Evolutionary conservation across 2,797 vertebrate genomes (phyloP), one percentile per base, ranked within the genome.

Genomic region (Pelobates cultripes): DNA sequence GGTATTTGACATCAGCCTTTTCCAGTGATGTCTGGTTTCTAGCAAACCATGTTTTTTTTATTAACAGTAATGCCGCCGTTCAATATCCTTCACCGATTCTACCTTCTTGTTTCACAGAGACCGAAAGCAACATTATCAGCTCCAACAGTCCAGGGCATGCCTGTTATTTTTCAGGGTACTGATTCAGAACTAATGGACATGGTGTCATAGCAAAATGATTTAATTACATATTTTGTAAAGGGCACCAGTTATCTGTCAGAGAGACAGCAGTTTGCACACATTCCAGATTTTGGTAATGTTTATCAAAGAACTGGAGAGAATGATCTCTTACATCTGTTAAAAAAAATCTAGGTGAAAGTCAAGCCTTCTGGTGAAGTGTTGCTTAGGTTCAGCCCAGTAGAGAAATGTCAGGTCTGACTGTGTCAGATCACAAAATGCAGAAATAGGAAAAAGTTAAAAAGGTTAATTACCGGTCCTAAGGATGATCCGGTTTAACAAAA

Each of bases 131-230:
- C n/a, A 43, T n/a, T 78, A 61, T 74, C 0, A 0, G 43, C 0
- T 0, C 5, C 61, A 0, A 0, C 0, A 0, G 3, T 71, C 57
- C 43, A 40, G 9, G 4, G 9, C 1, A 0, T 17, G 51, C 72
- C 4, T 75, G 7, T 3, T 61, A 47, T 17, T 45, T 55, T 3
- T 2, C 17, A 82, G 57, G n/a, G 28, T 28, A 79, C 75, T 53
- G 60, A 17, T 71, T 86, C 87, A 68, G 70, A 84, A 78, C 69
- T 79, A 61, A 66, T 1, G 47, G 40, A 0, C 42, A 55, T 43
- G 81, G 79, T 77, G 76, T 67, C 84, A 73, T 61, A 14, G 75
- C n/a, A 43, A 3, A 44, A 73, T 0, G 69, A 4, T 47, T 85
- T 85, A 80, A 78, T 8, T 70, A 55, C 12, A 78, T 51, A 67